Percentiles rank a stretch among this genome's conserved stretches.
These are phyloP conservation scores for Lepidostoma basale DNA, from an alignment of 1,140 invertebrate genomes.

Conservation along the genomic window DNA sequence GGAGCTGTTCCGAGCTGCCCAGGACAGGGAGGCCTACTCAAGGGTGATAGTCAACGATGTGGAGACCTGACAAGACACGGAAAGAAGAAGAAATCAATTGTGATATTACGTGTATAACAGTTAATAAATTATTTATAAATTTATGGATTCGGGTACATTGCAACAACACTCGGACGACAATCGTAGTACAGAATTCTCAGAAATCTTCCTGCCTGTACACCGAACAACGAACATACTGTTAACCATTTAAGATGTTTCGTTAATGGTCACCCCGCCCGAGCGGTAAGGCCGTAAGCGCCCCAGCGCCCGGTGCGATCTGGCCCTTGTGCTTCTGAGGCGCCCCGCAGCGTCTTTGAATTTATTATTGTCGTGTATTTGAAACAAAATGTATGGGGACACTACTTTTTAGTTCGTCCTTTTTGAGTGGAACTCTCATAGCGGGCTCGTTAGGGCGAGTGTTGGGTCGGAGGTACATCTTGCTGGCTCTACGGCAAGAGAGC, in stretches of 20 bases:
- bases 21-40: too few relatives aligned
- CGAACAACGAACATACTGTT: conserved; percentile 46
- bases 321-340: conserved; percentile 8
- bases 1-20: too few relatives aligned
- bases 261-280: conserved; percentile 36
- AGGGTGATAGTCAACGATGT: too few relatives aligned
- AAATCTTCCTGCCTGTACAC: conserved; percentile 44
- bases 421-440: conserved; percentile 13
- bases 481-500: not conserved
- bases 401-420: conserved; percentile 41
- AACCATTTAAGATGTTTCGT: conserved; percentile 47
- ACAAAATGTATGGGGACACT: conserved; percentile 46
- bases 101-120: too few relatives aligned
- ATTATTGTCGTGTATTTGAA: conserved; percentile 47
- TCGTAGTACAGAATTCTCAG: conserved; percentile 46
- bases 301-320: not conserved
- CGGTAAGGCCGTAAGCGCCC: conserved; percentile 30
- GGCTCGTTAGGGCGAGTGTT: conserved; percentile 22
- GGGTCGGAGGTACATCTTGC: not conserved
- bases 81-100: too few relatives aligned
- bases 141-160: too few relatives aligned
- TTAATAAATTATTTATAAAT: too few relatives aligned
- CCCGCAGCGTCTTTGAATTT: conserved; percentile 43
- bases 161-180: conserved; percentile 36
- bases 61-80: too few relatives aligned